Percentiles rank a stretch among this genome's conserved stretches.
Conservation (phyloP, 2,888 invertebrate genomes). For the Ariolimax columbianus region DNA sequence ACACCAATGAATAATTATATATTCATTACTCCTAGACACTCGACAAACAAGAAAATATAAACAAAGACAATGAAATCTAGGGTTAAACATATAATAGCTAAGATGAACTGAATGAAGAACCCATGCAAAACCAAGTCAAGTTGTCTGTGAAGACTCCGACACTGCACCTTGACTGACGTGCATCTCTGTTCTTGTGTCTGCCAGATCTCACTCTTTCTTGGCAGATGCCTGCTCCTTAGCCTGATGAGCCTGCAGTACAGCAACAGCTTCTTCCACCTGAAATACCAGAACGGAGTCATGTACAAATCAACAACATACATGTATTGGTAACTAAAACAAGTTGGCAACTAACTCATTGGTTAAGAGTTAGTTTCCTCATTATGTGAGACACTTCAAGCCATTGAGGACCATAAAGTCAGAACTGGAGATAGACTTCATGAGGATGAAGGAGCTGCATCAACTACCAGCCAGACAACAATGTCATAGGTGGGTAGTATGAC, state of each 20-base stretch:
- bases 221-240: conserved; percentile 86
- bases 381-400: too few relatives aligned
- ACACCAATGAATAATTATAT: too few relatives aligned
- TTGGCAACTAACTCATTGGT: too few relatives aligned
- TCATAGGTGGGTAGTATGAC: too few relatives aligned
- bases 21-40: too few relatives aligned
- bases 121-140: not conserved
- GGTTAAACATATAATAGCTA: not conserved
- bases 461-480: too few relatives aligned
- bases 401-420: too few relatives aligned
- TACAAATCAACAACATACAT: too few relatives aligned
- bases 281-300: not conserved
- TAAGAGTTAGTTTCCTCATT: too few relatives aligned
- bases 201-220: conserved; percentile 50
- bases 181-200: not conserved
- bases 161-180: not conserved
- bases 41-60: not conserved
- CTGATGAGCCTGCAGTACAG: conserved; percentile 97
- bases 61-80: not conserved
- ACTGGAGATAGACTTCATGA: too few relatives aligned
- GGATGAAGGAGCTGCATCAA: too few relatives aligned
- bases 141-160: not conserved
- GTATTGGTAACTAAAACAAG: too few relatives aligned
- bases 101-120: not conserved
- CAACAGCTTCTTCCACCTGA: conserved; percentile 94